A percentile compares a stretch with the other conserved stretches of the same genome.
Evolutionary conservation across 2,888 invertebrate species (phyloP).

Genomic region (Meliscaeva auricollis): DNA sequence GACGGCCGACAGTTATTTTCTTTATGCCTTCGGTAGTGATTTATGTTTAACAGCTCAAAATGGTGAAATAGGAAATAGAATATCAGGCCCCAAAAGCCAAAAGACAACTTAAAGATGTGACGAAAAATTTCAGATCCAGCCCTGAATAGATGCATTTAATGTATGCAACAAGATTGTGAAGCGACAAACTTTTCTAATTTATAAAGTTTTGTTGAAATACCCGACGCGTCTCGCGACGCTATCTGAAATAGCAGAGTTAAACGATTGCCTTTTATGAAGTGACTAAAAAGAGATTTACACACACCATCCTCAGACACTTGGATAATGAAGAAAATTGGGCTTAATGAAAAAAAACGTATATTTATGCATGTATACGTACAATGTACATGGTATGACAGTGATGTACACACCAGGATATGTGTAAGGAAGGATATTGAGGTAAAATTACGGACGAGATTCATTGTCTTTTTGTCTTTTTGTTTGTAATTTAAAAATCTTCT

Average conservation of each 20-base stretch:
- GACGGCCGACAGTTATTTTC: too few relatives aligned
- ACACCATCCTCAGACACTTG: conserved; percentile 4
- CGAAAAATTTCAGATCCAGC: not conserved
- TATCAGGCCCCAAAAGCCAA: too few relatives aligned
- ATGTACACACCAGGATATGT: not conserved
- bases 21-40: too few relatives aligned
- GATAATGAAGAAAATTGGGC: conserved; percentile 11
- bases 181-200: conserved; percentile 49
- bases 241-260: conserved; percentile 5
- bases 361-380: not conserved
- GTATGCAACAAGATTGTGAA: conserved; percentile 20
- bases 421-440: not conserved
- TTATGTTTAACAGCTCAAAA: too few relatives aligned
- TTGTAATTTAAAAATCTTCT: not conserved
- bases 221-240: not conserved
- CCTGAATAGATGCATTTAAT: conserved; percentile 20
- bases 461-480: conserved; percentile 17
- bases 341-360: not conserved
- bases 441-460: conserved; percentile 4
- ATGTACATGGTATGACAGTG: not conserved
- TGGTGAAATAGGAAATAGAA: too few relatives aligned
- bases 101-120: too few relatives aligned
- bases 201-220: conserved; percentile 35
- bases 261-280: conserved; percentile 35
- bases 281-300: conserved; percentile 10